phyloP scores from a whole-genome alignment of 2,888 invertebrate genomes.

The Stramonita haemastoma region DNA sequence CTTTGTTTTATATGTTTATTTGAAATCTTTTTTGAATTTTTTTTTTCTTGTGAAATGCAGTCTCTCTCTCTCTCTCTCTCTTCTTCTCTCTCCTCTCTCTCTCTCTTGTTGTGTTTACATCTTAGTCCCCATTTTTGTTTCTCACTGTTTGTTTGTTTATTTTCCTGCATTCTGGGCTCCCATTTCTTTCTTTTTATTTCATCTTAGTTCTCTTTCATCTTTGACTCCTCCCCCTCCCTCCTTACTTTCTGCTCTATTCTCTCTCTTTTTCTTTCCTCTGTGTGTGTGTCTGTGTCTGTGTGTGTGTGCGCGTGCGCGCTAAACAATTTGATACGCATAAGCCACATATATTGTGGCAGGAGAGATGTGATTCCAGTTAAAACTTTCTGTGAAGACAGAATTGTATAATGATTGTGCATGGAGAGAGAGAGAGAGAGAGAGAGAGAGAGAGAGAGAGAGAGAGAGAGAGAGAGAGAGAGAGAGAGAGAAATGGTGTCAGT shows the following conservation, averaged over 20 bases:
- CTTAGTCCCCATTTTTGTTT: background rate
- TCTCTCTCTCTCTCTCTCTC: background rate
- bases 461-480: conserved; percentile 15
- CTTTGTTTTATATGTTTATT: background rate
- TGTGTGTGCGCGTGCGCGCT: no score
- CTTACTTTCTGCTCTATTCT: background rate
- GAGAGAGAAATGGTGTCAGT: background rate
- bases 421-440: no score
- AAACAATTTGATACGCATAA: no score
- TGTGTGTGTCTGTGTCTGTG: background rate
- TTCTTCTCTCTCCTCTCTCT: background rate
- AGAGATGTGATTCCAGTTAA: no score
- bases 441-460: background rate
- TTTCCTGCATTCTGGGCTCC: background rate
- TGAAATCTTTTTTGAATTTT: background rate
- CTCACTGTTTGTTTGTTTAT: background rate
- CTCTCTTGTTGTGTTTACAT: background rate
- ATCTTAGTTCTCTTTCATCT: background rate
- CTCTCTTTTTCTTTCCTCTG: background rate
- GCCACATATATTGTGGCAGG: no score
- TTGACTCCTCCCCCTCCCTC: background rate
- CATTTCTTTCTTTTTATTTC: background rate
- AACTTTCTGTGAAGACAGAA: no score
- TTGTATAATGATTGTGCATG: no score
- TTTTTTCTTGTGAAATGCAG: background rate